Conservation (phyloP, 2,888 invertebrate genomes). For the Agriopis aurantiaria region DNA sequence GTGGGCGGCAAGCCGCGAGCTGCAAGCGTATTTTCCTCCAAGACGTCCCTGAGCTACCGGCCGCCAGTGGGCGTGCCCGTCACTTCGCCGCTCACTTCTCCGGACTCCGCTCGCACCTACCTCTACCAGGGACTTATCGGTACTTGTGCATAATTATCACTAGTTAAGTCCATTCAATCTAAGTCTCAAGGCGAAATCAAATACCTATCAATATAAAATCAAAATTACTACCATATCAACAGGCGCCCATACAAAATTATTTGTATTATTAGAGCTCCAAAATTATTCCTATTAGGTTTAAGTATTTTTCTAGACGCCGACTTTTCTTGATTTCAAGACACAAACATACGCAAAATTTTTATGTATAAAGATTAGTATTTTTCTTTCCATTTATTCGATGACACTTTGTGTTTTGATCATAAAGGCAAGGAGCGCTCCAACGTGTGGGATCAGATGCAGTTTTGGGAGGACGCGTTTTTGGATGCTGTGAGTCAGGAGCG, state of each 20-base stretch:
- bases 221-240: too few relatives aligned
- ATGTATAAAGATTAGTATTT: not conserved
- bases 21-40: slow-evolving; percentile 96
- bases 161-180: not conserved
- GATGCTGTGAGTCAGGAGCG: slow-evolving; percentile 99
- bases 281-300: too few relatives aligned
- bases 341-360: too few relatives aligned
- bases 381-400: slow-evolving; percentile 1
- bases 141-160: slow-evolving; percentile 45
- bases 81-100: slow-evolving; percentile 94
- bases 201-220: too few relatives aligned
- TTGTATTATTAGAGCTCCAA: too few relatives aligned
- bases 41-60: slow-evolving; percentile 94
- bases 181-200: too few relatives aligned
- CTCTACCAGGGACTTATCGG: slow-evolving; percentile 95
- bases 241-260: too few relatives aligned
- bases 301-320: too few relatives aligned
- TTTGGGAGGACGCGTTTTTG: slow-evolving; percentile 99
- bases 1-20: slow-evolving; percentile 90
- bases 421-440: slow-evolving; percentile 92
- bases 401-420: not conserved
- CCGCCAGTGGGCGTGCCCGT: slow-evolving; percentile 92
- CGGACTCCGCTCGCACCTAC: slow-evolving; percentile 95
- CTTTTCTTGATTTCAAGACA: too few relatives aligned
- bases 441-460: slow-evolving; percentile 99